A percentile compares a stretch with the other conserved stretches of the same genome.
phyloP scores from a whole-genome alignment of 2,113 vertebrate genomes.

The Aspidoscelis tigris region DNA sequence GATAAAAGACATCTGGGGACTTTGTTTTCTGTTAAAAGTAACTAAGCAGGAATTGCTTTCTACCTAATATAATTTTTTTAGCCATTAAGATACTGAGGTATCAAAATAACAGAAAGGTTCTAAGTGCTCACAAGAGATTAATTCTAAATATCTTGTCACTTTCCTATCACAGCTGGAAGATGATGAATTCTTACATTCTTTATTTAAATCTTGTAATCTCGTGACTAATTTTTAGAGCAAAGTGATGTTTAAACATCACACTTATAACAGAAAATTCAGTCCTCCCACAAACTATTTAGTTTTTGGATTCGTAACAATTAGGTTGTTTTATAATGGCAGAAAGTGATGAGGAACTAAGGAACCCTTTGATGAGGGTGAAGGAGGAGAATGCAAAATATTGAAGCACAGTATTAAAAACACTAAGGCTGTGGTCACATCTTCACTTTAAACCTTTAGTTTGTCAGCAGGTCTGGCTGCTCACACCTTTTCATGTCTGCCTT shows the following conservation, averaged over 20 bases:
- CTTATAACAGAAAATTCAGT: slow-evolving; percentile 16
- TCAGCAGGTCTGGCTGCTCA: too few species aligned
- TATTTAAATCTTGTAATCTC: not conserved
- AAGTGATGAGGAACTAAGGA: too few species aligned
- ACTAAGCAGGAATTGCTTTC: not conserved
- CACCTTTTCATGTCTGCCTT: too few species aligned
- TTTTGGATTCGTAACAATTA: slow-evolving; percentile 13
- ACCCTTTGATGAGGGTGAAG: too few species aligned
- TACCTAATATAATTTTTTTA: not conserved
- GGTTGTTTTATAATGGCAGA: not conserved
- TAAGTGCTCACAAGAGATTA: not conserved
- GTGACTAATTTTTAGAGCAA: slow-evolving; percentile 10
- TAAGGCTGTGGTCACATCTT: too few species aligned
- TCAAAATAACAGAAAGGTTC: too few species aligned
- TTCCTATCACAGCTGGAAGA: not conserved
- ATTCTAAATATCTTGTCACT: slow-evolving; percentile 6
- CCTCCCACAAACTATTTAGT: not conserved
- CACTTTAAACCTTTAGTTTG: too few species aligned
- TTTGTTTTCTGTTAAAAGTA: not conserved
- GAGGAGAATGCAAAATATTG: too few species aligned
- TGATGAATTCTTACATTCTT: not conserved
- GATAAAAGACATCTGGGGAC: not conserved
- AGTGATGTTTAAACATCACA: slow-evolving; percentile 13
- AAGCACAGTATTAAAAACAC: too few species aligned
- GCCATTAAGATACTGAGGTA: too few species aligned